These are phyloP conservation scores for Gambusia yucatana DNA, from an alignment of 2,797 vertebrate genomes.

Conservation along the genomic window DNA sequence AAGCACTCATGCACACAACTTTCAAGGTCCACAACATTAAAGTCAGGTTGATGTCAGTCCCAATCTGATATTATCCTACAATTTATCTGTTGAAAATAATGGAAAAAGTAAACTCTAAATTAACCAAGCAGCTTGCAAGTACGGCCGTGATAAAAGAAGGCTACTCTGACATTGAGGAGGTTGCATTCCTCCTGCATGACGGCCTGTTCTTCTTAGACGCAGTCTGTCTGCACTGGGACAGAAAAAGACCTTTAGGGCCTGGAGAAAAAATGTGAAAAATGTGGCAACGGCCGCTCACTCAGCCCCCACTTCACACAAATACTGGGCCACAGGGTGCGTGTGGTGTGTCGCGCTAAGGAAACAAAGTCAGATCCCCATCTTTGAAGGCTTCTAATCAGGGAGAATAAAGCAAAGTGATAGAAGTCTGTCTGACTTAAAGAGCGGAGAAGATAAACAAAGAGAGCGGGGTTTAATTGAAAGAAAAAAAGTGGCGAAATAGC, in stretches of 20 bases:
- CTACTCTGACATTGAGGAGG: slow-evolving; percentile 54
- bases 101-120: slow-evolving; percentile 1
- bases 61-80: not conserved
- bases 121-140: slow-evolving; percentile 30
- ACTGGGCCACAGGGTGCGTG: slow-evolving; percentile 37
- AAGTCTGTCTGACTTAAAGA: slow-evolving; percentile 36
- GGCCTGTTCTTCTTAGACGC: slow-evolving; percentile 45
- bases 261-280: slow-evolving; percentile 72
- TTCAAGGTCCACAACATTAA: not conserved
- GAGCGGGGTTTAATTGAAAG: slow-evolving; percentile 19
- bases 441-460: slow-evolving; percentile 21
- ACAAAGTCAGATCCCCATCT: slow-evolving; percentile 59
- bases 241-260: slow-evolving; percentile 71
- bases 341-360: slow-evolving; percentile 36
- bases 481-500: slow-evolving; percentile 11
- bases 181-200: slow-evolving; percentile 77
- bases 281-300: slow-evolving; percentile 54
- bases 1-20: not conserved
- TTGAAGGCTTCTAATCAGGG: slow-evolving; percentile 61
- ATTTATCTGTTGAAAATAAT: not conserved
- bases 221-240: slow-evolving; percentile 68
- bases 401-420: slow-evolving; percentile 59
- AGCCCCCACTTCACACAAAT: slow-evolving; percentile 48
- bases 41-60: not conserved
- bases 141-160: slow-evolving; percentile 30